phyloP scores from a whole-genome alignment of 2,797 vertebrate species.

The Crenichthys baileyi region DNA sequence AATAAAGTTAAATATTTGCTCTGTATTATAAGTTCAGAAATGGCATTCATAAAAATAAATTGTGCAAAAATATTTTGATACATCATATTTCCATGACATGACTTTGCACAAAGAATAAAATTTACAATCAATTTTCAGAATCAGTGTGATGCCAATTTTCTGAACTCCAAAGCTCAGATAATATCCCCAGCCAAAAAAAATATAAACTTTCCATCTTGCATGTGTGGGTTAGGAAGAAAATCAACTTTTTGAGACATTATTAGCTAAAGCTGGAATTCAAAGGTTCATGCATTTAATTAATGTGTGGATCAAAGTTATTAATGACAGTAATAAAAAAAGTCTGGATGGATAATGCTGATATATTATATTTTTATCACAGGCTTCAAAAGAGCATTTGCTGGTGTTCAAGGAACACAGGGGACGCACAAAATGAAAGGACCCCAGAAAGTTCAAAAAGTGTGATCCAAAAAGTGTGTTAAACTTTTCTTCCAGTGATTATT shows the following conservation, averaged over 20 bases:
- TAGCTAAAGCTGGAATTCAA: background rate
- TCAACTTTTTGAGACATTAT: background rate
- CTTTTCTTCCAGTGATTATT: background rate
- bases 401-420: background rate
- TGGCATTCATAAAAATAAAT: too few species aligned
- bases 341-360: background rate
- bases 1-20: too few species aligned
- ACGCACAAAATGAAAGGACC: background rate
- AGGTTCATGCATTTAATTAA: background rate
- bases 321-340: background rate
- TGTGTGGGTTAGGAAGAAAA: background rate
- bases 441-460: background rate
- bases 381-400: background rate
- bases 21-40: too few species aligned
- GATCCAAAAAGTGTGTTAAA: background rate
- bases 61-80: too few species aligned
- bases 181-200: background rate
- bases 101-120: too few species aligned
- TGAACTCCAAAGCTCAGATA: background rate
- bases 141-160: too few species aligned
- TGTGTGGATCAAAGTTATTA: background rate
- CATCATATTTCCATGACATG: too few species aligned
- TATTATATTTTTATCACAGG: background rate
- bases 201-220: background rate
- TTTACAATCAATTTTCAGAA: too few species aligned